Evolutionary conservation across 2,113 vertebrate genomes (phyloP).

Genomic region (Muscicapa adusta): DNA sequence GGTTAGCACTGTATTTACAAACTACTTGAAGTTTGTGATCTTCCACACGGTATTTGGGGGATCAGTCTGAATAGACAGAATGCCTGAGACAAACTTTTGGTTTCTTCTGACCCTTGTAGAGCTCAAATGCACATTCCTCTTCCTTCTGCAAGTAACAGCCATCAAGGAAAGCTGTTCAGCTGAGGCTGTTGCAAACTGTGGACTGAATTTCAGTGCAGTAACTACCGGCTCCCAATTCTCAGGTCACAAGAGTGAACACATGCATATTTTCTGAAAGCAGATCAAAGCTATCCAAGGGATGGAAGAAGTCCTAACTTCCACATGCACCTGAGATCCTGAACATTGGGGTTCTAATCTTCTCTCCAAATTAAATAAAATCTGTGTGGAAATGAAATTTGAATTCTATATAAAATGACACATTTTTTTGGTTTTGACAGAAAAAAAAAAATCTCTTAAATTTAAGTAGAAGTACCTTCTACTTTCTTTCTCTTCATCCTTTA

Average conservation of each 20-base stretch:
- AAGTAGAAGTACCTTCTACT: not conserved
- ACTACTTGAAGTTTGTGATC: not conserved
- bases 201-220: not conserved
- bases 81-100: not conserved
- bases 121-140: not conserved
- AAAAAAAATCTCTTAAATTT: not conserved
- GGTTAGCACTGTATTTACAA: not conserved
- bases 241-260: not conserved
- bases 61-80: not conserved
- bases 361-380: not conserved
- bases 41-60: not conserved
- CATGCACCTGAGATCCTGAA: not conserved
- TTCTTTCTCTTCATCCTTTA: not conserved
- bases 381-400: not conserved
- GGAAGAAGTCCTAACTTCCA: not conserved
- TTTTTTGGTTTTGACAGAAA: not conserved
- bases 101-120: not conserved
- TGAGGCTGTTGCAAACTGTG: not conserved
- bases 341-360: not conserved
- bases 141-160: not conserved
- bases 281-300: not conserved
- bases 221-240: not conserved
- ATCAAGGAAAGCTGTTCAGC: not conserved
- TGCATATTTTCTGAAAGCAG: not conserved
- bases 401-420: not conserved